Conservation (phyloP, 2,113 vertebrate species). For the Bubalus kerabau region DNA sequence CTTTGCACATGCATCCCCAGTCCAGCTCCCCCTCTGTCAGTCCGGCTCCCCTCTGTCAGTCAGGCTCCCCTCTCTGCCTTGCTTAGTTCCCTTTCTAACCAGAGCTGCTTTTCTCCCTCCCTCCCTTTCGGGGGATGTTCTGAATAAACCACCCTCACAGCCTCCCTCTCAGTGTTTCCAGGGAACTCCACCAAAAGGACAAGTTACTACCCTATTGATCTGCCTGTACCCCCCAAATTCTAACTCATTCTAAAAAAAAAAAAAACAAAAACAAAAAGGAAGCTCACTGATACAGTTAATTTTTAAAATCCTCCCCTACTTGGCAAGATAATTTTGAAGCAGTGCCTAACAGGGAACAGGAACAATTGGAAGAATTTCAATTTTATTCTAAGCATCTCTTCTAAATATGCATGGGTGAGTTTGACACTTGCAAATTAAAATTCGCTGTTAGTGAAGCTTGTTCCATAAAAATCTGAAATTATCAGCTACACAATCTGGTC, state of each 20-base stretch:
- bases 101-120: neutral
- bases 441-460: neutral
- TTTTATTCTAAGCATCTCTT: conserved; percentile 7
- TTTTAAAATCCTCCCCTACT: neutral
- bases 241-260: neutral
- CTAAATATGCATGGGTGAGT: neutral
- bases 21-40: no score
- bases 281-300: neutral
- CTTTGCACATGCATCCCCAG: neutral
- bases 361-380: neutral
- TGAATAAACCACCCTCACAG: neutral
- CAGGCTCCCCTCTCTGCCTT: fast-evolving
- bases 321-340: neutral
- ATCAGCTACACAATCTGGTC: neutral
- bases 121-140: neutral
- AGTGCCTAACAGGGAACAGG: neutral
- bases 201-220: neutral
- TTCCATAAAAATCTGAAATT: neutral
- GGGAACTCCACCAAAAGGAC: neutral
- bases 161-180: neutral
- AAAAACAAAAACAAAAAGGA: neutral
- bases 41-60: fast-evolving
- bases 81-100: neutral
- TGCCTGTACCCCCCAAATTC: neutral
- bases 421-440: neutral